These are phyloP conservation scores for Pachycephala philippinensis DNA, from an alignment of 2,113 vertebrate genomes.

Conservation along the genomic window DNA sequence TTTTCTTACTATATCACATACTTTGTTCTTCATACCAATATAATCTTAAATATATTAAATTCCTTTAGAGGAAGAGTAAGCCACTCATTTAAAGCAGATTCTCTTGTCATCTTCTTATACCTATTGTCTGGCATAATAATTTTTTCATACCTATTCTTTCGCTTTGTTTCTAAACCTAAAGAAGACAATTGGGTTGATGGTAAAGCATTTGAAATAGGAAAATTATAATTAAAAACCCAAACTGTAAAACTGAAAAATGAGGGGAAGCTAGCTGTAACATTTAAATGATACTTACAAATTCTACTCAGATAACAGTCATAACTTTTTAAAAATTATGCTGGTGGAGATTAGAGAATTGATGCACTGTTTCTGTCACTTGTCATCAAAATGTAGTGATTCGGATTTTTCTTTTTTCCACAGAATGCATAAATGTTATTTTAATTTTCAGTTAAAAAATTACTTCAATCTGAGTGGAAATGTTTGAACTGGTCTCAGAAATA, in stretches of 20 bases:
- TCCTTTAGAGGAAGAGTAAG: background rate
- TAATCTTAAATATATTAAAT: background rate
- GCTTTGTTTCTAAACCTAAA: background rate
- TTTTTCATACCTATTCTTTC: background rate
- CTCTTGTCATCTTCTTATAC: background rate
- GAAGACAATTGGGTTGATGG: background rate
- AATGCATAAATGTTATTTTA: background rate
- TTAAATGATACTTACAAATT: background rate
- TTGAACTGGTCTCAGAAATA: background rate
- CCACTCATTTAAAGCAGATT: background rate
- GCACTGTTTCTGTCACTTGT: background rate
- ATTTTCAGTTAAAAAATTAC: background rate
- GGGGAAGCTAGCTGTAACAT: background rate
- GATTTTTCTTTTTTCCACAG: background rate
- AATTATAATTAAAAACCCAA: background rate
- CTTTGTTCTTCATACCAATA: background rate
- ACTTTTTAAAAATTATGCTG: background rate
- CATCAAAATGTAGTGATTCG: background rate
- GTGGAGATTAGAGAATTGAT: background rate
- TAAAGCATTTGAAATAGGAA: background rate
- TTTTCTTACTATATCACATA: background rate
- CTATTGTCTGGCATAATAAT: fast-evolving
- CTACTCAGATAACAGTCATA: background rate
- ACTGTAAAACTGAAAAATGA: background rate
- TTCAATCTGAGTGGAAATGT: background rate